Evolutionary conservation across 2,797 vertebrate species (phyloP).

Genomic region (Gadopsis marmoratus): DNA sequence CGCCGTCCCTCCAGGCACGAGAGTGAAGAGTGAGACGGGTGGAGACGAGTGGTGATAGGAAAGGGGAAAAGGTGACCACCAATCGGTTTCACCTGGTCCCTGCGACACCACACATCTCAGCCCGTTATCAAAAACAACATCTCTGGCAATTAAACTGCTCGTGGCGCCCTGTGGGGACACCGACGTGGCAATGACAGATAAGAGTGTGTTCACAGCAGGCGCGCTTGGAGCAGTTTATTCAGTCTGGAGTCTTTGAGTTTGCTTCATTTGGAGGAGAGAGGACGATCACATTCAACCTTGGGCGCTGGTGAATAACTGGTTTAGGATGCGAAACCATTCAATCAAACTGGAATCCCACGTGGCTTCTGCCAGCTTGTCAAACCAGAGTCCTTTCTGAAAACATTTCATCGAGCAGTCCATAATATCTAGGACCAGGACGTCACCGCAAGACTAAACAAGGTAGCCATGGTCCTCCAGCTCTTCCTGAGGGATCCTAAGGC

Average conservation of each 20-base stretch:
- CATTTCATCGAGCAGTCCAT: neutral
- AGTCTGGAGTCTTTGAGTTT: conserved; percentile 20
- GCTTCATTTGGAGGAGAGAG: conserved; percentile 14
- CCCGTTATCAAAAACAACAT: conserved; percentile 66
- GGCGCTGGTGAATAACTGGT: neutral
- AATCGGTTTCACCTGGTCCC: conserved; percentile 21
- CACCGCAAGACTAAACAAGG: neutral
- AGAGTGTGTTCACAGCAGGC: conserved; percentile 31
- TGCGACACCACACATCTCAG: conserved; percentile 32
- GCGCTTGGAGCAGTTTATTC: conserved; percentile 10
- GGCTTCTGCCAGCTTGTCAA: neutral
- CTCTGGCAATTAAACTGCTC: conserved; percentile 60
- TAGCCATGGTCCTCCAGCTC: conserved; percentile 4
- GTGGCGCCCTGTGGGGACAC: conserved; percentile 28
- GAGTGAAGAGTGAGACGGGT: conserved; percentile 38
- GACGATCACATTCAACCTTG: conserved; percentile 41
- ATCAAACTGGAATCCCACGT: neutral
- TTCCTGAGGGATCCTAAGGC: neutral
- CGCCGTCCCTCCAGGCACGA: conserved; percentile 30
- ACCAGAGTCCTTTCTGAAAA: conserved; percentile 2
- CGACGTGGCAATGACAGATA: conserved; percentile 50
- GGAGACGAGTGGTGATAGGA: conserved; percentile 18
- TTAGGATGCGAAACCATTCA: conserved; percentile 8
- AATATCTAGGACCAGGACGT: neutral
- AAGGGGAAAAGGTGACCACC: conserved; percentile 54